Base-by-base conservation (phyloP, 2,888 invertebrate genomes). In the Deroplatys truncata region DNA sequence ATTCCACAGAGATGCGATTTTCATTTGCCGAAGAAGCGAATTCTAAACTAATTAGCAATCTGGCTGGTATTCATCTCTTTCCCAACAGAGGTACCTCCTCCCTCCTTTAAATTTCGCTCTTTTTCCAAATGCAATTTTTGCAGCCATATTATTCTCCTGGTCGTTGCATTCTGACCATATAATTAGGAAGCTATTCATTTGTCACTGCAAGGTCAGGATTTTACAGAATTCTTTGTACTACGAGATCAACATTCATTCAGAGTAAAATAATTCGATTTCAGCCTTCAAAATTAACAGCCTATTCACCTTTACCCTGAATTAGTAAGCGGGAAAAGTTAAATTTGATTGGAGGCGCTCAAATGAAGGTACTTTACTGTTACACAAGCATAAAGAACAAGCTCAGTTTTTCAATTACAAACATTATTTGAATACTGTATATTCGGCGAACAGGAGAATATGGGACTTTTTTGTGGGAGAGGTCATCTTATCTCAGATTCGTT, bases 41-140 rank as follows among this genome's bases (percentile, higher is more conserved):
- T 82, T 87, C 82, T 82, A 82, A 87, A 87, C 87, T 87, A 82
- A 87, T 87, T 87, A 87, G 87, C 82, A 87, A 82, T 83, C 43
- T 87, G 28, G 35, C 35, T 15, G 7, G 10, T 25, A 87, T 72
- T 87, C 87, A 87, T n/a, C n/a, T 15, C 35, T 82, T 87, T 28
- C 28, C 72, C 29, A 43, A 82, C 29, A n/a, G 28, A 82, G 82
- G 0, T 25, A 72, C 56, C 20, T 25, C 56, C 56, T 5, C 5
- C 56, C 5, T 56, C 20, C 56, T 49, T 84, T 35, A 0, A 29
- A 84, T 29, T 84, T 72, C 28, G 25, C 56, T 86, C 43, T 43
- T 56, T 86, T 86, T n/a, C 28, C 16, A 82, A 31, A 20, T 28
- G 9, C 31, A 7, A 29, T 31, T 49, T 28, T 82, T 82, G 25